Percentiles rank a stretch among this genome's conserved stretches.
Conservation (phyloP, 1,140 invertebrate genomes). For the Drosophila bipectinata region DNA sequence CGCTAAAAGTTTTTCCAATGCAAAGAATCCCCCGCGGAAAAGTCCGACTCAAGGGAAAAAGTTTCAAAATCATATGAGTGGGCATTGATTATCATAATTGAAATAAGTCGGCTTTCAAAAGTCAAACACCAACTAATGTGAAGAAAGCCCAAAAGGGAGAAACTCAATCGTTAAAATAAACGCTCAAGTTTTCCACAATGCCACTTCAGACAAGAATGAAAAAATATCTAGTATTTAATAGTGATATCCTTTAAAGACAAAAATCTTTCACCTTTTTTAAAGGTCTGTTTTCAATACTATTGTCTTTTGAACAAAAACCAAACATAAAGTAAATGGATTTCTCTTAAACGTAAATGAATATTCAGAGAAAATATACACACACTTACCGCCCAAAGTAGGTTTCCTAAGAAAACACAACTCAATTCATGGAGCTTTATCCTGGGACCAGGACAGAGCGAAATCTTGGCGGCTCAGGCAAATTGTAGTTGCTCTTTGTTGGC, state of each 20-base stretch:
- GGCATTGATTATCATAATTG: conserved; percentile 68
- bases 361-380: background rate
- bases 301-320: background rate
- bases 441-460: background rate
- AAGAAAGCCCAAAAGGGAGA: background rate
- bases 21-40: conserved; percentile 35
- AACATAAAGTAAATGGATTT: background rate
- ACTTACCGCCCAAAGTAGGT: background rate
- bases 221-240: background rate
- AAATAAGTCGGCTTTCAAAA: conserved; percentile 31
- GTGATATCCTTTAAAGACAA: too few relatives aligned
- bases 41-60: conserved; percentile 31
- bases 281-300: background rate
- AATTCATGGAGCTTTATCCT: conserved; percentile 9
- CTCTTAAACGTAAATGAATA: background rate
- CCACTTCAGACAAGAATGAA: background rate
- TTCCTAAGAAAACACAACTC: conserved; percentile 13
- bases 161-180: conserved; percentile 18
- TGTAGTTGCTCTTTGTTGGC: conserved; percentile 23
- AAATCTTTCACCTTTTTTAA: background rate
- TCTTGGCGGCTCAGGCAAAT: conserved; percentile 20
- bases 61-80: conserved; percentile 40
- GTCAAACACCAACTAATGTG: conserved; percentile 36
- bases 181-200: background rate
- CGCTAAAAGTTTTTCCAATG: conserved; percentile 50